Evolutionary conservation across 2,888 invertebrate genomes (phyloP).

Genomic region (Agonopterix arenella): DNA sequence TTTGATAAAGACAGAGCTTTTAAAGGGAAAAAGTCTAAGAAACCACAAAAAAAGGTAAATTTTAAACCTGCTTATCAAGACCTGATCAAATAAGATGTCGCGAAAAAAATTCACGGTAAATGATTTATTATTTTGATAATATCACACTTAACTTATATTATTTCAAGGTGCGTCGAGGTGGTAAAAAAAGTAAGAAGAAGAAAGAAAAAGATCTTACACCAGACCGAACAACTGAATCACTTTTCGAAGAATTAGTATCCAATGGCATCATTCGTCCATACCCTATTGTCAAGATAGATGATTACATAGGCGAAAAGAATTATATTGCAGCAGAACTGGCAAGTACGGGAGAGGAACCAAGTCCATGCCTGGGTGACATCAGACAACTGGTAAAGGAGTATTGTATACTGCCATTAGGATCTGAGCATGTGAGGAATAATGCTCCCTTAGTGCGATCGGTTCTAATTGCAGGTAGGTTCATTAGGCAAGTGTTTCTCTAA

Average conservation of each 20-base stretch:
- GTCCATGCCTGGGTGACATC: slow-evolving; percentile 85
- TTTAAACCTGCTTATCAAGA: too few species aligned
- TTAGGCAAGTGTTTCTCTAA: too few species aligned
- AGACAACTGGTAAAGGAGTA: slow-evolving; percentile 91
- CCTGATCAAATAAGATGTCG: too few species aligned
- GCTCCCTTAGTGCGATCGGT: slow-evolving; percentile 88
- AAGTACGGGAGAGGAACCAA: slow-evolving; percentile 66
- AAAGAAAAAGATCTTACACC: slow-evolving; percentile 96
- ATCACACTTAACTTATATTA: background rate
- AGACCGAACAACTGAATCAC: slow-evolving; percentile 91
- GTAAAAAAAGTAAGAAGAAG: slow-evolving; percentile 94
- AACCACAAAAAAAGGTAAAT: slow-evolving; percentile 81
- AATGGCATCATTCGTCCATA: slow-evolving; percentile 93
- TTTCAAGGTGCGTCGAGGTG: slow-evolving; percentile 81
- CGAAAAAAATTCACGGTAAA: background rate
- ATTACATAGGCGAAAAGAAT: slow-evolving; percentile 89
- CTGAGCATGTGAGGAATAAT: slow-evolving; percentile 80
- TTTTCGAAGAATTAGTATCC: slow-evolving; percentile 93
- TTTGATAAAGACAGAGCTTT: slow-evolving; percentile 82
- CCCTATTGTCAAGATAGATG: slow-evolving; percentile 79
- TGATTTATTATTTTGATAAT: background rate
- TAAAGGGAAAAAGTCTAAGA: slow-evolving; percentile 86
- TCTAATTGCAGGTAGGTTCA: slow-evolving; percentile 80
- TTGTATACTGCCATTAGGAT: slow-evolving; percentile 91
- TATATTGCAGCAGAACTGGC: slow-evolving; percentile 75